Base-by-base conservation (phyloP, 2,797 vertebrate species). In the Merluccius polli region DNA sequence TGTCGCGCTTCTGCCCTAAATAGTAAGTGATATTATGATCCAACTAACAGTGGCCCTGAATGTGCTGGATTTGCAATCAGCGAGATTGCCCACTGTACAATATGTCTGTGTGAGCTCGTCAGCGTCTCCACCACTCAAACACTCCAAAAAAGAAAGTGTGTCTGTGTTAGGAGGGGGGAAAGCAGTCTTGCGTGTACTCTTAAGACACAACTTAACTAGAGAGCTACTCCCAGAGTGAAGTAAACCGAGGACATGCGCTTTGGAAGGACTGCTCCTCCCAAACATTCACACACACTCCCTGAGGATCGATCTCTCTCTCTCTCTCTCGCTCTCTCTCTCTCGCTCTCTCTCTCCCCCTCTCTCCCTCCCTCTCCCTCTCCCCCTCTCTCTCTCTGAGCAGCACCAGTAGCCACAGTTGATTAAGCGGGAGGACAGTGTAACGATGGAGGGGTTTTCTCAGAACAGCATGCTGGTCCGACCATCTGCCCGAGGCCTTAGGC, bases 1-100 rank as follows among this genome's bases (percentile, higher is more conserved):
- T 36, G 35, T 36, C 11, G 35, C 36, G 36, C 36, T 13, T 38
- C 36, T 12, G 36, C 13, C 36, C 36, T 38, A 38, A 59, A 48
- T 44, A 74, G 31, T 73, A 84, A 38, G 86, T 87, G 79, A 91
- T 88, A 82, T 85, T 87, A 89, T 89, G 90, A 91, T 81, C 81
- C 75, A 87, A 83, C 27, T 70, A 13, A 32, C 32, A 21, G 13
- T 30, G 89, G 10, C 24, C 30, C 71, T 8, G 36, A 72, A 29
- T 31, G 67, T 12, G 32, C 91, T 84, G 87, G 93, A 95, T 93
- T 93, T 92, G 89, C 73, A 87, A 94, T 93, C 92, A 93, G 88
- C 83, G 84, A 91, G 93, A 94, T 77, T 91, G 89, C 86, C 88
- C 85, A 85, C 92, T 90, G 76, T 85, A 91, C 91, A 90, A 92